Base-by-base conservation (phyloP, 2,797 vertebrate species). In the Synanceia verrucosa region DNA sequence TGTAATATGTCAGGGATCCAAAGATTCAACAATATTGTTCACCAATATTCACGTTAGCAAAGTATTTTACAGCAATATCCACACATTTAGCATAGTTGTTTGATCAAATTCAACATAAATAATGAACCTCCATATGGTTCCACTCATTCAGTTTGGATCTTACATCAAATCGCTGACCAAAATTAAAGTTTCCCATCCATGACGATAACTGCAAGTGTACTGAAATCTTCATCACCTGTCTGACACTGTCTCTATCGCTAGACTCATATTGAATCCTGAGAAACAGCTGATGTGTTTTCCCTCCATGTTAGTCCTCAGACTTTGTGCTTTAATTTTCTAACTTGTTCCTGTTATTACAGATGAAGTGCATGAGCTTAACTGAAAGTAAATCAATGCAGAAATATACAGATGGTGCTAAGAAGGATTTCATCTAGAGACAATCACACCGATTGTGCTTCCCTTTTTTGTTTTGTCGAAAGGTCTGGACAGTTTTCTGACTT, bases 231-330 rank as follows among this genome's bases (percentile, higher is more conserved):
- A 31, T 73, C 67, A 50, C 36, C 9, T 58, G 59, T 73, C 73
- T 65, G 83, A 84, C 82, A 76, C 76, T 67, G 39, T 89, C 79
- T 93, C 94, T 92, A 93, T 94, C 92, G 95, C 93, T 95, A 94
- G 95, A 96, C 95, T 95, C 94, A 92, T 94, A 95, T 95, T 95
- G 95, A 96, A 96, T 98, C 96, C 97, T 97, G 97, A 98, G 97
- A 97, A 95, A 94, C 94, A 94, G 94, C 93, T 94, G 94, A 93
- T 94, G 95, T 94, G 94, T 94, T 89, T 75, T 69, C 86, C 87
- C 91, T 94, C 94, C 91, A 90, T 94, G 78, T 85, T 88, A 90
- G 89, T 92, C 90, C 86, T 91, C 85, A 84, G 88, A 90, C 94
- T 95, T 94, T 95, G 94, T 95, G 94, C 94, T 95, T 95, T 92